Percentiles rank a stretch among this genome's conserved stretches.
phyloP scores from a whole-genome alignment of 2,113 vertebrate species.

The Oncorhynchus masou region DNA sequence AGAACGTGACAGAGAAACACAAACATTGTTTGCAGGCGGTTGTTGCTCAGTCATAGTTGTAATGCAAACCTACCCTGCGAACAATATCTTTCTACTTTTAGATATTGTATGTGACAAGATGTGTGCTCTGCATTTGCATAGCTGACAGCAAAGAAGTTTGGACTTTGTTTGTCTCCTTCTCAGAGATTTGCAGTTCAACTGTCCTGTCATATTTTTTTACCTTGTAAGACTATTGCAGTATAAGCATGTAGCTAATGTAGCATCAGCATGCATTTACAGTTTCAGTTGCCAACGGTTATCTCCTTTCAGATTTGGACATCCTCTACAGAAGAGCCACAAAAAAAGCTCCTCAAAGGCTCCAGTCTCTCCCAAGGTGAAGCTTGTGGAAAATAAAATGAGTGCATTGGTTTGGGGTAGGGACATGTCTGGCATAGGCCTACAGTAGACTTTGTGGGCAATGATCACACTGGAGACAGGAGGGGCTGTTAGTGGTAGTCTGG shows the following conservation, averaged over 20 bases:
- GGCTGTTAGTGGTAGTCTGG: conserved; percentile 32
- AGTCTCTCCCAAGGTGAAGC: neutral
- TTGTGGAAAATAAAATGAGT: conserved; percentile 19
- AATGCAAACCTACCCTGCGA: no score
- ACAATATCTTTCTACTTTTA: no score
- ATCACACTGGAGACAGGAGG: conserved; percentile 26
- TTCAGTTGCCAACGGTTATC: neutral
- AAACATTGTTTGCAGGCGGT: neutral
- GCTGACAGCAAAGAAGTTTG: neutral
- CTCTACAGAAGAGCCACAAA: neutral
- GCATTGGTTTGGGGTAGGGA: conserved; percentile 15
- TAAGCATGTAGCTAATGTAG: no score
- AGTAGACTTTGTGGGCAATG: neutral
- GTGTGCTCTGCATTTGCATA: conserved; percentile 17
- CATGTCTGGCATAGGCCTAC: conserved; percentile 25
- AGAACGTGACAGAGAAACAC: conserved; percentile 18
- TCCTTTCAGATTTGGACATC: neutral
- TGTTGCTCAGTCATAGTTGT: neutral
- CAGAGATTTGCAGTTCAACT: neutral
- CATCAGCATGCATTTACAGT: no score
- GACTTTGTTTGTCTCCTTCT: neutral
- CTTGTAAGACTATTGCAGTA: neutral
- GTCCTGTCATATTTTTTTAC: neutral
- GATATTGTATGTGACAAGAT: conserved; percentile 8
- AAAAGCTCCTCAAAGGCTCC: conserved; percentile 8